phyloP scores from a whole-genome alignment of 2,113 vertebrate species.

The Cacatua alba region DNA sequence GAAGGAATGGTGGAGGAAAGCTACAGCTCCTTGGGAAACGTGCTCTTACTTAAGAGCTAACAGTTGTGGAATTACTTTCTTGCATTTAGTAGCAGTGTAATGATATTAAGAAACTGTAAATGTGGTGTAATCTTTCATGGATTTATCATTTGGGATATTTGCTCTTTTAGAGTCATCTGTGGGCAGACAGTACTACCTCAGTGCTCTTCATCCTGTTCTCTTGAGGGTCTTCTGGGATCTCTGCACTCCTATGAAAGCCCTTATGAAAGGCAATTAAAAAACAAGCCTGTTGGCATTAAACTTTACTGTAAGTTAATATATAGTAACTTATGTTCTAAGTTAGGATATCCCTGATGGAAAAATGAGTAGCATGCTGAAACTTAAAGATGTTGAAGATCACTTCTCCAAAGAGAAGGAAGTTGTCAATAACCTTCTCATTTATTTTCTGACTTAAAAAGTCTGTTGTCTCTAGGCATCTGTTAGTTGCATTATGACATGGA shows the following conservation, averaged over 20 bases:
- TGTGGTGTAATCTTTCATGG: neutral
- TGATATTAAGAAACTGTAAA: neutral
- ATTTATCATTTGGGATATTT: neutral
- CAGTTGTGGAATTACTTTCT: neutral
- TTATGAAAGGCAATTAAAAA: slow-evolving; percentile 8
- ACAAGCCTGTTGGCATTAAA: neutral
- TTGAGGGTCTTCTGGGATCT: neutral
- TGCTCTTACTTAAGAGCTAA: neutral
- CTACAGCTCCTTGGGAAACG: neutral
- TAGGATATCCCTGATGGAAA: neutral
- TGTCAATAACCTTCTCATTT: neutral
- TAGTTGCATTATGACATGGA: neutral
- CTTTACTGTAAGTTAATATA: neutral
- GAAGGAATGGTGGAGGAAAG: neutral
- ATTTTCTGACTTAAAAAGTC: neutral
- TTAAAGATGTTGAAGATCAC: neutral
- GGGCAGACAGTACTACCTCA: neutral
- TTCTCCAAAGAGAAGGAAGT: neutral
- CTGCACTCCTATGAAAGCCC: neutral
- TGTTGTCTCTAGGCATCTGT: neutral
- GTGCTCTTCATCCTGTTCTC: neutral
- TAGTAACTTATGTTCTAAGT: neutral
- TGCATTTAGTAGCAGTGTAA: neutral
- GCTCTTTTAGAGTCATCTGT: neutral
- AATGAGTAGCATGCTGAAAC: neutral